A percentile compares a stretch with the other conserved stretches of the same genome.
Conservation (phyloP, 2,888 invertebrate genomes). For the Oscheius sp. region DNA sequence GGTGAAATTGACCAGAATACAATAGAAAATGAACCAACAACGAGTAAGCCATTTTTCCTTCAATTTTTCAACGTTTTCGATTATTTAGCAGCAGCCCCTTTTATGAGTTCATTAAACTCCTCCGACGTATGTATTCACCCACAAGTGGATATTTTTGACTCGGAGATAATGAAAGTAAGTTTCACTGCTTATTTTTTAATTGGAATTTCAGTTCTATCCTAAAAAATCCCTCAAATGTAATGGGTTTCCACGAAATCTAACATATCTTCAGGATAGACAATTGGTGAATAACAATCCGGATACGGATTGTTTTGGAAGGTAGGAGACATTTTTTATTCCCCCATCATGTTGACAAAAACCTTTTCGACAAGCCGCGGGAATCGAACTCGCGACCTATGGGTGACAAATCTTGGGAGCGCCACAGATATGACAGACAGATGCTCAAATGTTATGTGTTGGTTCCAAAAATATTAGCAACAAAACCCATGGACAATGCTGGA, state of each 20-base stretch:
- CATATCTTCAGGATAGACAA: no score
- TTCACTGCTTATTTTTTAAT: neutral
- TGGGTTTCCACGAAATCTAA: no score
- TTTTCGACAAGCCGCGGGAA: no score
- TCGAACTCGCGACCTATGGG: no score
- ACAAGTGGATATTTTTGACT: slow-evolving; percentile 2
- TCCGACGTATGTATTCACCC: slow-evolving; percentile 12
- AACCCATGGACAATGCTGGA: no score
- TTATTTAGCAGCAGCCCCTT: neutral
- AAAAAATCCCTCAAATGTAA: neutral
- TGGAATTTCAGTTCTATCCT: neutral
- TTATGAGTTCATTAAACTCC: neutral
- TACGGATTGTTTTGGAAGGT: slow-evolving; percentile 8
- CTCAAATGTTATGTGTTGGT: no score
- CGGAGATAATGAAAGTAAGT: slow-evolving; percentile 14
- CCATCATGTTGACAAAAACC: neutral
- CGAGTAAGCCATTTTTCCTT: neutral
- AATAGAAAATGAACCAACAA: neutral
- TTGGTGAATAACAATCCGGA: neutral
- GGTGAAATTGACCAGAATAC: neutral
- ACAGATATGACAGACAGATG: no score
- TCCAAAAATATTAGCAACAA: no score
- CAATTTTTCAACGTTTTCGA: neutral
- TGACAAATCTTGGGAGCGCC: no score
- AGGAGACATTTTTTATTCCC: neutral